phyloP scores from a whole-genome alignment of 2,888 invertebrate genomes.

The Stenolophus ochropezus region DNA sequence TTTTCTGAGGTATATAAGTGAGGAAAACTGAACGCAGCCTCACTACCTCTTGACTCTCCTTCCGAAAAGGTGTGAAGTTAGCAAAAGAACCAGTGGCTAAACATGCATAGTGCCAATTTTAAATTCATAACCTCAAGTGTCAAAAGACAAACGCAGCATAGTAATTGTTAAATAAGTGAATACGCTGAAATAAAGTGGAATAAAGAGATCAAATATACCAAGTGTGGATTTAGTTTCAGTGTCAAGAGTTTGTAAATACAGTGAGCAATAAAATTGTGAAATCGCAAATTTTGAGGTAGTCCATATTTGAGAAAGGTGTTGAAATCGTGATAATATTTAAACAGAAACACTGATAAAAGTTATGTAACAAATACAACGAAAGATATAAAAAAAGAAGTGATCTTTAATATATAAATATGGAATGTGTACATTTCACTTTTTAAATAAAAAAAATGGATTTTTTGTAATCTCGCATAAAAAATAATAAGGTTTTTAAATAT shows the following conservation, averaged over 20 bases:
- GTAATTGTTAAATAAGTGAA: no score
- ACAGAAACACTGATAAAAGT: slow-evolving; percentile 15
- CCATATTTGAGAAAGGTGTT: slow-evolving; percentile 5
- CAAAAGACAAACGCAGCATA: not conserved
- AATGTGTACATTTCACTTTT: no score
- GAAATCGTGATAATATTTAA: slow-evolving; percentile 17
- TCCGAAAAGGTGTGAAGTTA: slow-evolving; percentile 29
- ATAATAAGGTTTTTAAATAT: no score
- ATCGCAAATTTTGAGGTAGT: slow-evolving; percentile 8
- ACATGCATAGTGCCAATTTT: not conserved
- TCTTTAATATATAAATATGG: no score
- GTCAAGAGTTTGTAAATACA: no score
- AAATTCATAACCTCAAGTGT: not conserved
- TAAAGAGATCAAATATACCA: not conserved
- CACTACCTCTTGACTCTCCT: not conserved
- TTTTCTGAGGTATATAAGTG: slow-evolving; percentile 48
- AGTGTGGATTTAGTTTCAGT: not conserved
- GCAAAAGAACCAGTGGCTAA: not conserved
- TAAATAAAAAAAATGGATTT: no score
- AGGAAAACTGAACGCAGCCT: not conserved
- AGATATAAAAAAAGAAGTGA: not conserved
- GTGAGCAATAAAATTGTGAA: slow-evolving; percentile 17
- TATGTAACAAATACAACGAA: not conserved
- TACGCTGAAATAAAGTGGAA: no score
- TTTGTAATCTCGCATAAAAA: no score